Percentiles rank a stretch among this genome's conserved stretches.
Conservation (phyloP, 1,140 invertebrate species). For the Lordiphosa stackelbergi region DNA sequence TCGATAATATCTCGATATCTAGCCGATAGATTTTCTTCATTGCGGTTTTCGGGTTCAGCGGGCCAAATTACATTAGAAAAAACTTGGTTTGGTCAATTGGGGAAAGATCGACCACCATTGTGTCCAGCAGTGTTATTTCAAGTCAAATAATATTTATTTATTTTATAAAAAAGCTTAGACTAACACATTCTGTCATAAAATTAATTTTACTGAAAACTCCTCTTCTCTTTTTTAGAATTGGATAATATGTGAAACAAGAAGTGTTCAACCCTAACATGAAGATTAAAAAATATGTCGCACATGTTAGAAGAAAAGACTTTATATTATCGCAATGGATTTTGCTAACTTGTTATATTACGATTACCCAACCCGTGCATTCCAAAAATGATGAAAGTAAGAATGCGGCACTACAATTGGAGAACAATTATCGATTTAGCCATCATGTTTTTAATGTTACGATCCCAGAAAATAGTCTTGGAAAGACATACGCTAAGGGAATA, state of each 20-base stretch:
- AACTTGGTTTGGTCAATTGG: too few relatives aligned
- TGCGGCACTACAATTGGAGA: slow-evolving; percentile 12
- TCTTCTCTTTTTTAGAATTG: slow-evolving; percentile 33
- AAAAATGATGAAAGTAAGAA: slow-evolving; percentile 31
- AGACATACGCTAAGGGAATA: slow-evolving; percentile 84
- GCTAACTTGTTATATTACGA: slow-evolving; percentile 42
- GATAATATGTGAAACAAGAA: slow-evolving; percentile 64
- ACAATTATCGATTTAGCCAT: slow-evolving; percentile 81
- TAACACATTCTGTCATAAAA: not conserved
- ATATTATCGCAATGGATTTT: slow-evolving; percentile 45
- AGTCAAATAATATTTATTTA: too few relatives aligned
- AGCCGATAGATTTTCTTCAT: too few relatives aligned
- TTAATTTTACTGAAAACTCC: not conserved
- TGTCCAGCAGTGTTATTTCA: too few relatives aligned
- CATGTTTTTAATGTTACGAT: slow-evolving; percentile 92
- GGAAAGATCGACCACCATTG: too few relatives aligned
- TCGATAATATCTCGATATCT: too few relatives aligned
- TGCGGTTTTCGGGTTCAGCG: too few relatives aligned
- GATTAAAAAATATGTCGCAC: slow-evolving; percentile 65
- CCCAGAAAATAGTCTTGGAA: slow-evolving; percentile 92
- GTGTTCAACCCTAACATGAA: slow-evolving; percentile 62
- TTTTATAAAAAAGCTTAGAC: too few relatives aligned
- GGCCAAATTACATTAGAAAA: too few relatives aligned
- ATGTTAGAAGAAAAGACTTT: slow-evolving; percentile 56
- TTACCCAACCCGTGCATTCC: slow-evolving; percentile 37